phyloP scores from a whole-genome alignment of 2,113 vertebrate genomes.

The Motacilla tschutschensis region DNA sequence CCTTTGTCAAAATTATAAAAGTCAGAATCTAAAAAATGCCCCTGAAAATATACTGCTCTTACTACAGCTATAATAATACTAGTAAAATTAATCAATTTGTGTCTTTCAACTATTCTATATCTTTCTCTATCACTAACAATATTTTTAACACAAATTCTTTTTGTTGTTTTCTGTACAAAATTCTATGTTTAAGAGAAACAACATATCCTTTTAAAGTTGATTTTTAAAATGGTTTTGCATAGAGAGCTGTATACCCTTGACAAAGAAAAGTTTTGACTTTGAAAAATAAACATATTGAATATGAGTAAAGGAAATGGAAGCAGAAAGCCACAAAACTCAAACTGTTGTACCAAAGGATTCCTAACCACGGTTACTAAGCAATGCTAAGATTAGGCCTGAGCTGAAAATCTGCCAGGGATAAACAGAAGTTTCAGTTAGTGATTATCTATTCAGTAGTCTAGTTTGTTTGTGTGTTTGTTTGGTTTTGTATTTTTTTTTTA shows the following conservation, averaged over 20 bases:
- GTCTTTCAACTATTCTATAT: not conserved
- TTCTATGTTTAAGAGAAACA: not conserved
- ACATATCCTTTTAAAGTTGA: not conserved
- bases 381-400: not conserved
- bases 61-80: not conserved
- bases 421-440: not conserved
- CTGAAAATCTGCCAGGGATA: not conserved
- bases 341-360: not conserved
- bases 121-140: not conserved
- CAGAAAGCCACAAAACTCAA: not conserved
- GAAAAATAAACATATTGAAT: not conserved
- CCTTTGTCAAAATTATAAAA: not conserved
- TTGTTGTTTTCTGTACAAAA: not conserved
- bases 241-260: not conserved
- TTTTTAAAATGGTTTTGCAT: not conserved
- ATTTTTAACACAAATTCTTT: not conserved
- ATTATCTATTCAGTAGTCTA: not conserved
- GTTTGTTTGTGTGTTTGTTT: not conserved
- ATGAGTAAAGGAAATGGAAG: not conserved
- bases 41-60: not conserved
- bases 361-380: not conserved
- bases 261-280: not conserved
- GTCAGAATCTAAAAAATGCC: fast-evolving
- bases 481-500: not conserved
- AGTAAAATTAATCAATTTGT: not conserved